Percentiles rank a stretch among this genome's conserved stretches.
These are phyloP conservation scores for Hydrolagus colliei DNA, from an alignment of 2,797 vertebrate species.

Conservation along the genomic window DNA sequence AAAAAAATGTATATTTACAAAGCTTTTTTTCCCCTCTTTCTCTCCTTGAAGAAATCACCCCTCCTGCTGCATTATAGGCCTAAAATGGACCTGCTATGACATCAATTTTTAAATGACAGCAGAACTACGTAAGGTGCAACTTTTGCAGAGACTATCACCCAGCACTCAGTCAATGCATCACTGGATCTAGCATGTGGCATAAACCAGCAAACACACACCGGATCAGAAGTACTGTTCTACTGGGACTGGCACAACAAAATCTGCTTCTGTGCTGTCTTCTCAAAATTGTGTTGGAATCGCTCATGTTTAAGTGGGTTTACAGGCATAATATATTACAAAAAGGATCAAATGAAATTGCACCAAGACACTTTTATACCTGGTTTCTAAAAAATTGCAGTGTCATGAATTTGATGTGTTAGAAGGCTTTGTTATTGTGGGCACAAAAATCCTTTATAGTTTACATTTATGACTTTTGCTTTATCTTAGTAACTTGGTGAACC, in stretches of 20 bases:
- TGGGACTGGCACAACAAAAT: constrained; percentile 34
- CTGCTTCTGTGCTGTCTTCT: constrained; percentile 28
- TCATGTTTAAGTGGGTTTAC: constrained; percentile 29
- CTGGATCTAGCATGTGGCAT: constrained; percentile 50
- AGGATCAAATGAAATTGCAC: constrained; percentile 31
- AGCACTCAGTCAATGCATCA: constrained; percentile 52
- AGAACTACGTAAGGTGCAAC: constrained; percentile 55
- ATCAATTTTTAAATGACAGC: constrained; percentile 58
- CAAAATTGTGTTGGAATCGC: constrained; percentile 18
- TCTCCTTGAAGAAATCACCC: constrained; percentile 82
- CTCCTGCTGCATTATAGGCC: constrained; percentile 99
- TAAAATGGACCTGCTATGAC: constrained; percentile 97
- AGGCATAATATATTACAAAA: constrained; percentile 25
- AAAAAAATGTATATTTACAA: constrained; percentile 11
- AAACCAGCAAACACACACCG: constrained; percentile 56
- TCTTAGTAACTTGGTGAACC: constrained; percentile 10
- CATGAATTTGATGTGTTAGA: constrained; percentile 27
- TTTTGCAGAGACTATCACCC: constrained; percentile 84
- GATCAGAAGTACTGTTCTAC: constrained; percentile 61
- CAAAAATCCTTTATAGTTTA: constrained; percentile 24
- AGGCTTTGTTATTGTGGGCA: constrained; percentile 30
- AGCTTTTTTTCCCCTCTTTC: neutral
- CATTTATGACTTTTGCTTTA: constrained; percentile 26
- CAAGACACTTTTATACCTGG: constrained; percentile 28
- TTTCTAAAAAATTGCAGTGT: constrained; percentile 23